Evolutionary conservation across 2,888 invertebrate genomes (phyloP).

Genomic region (Encarsia formosa): DNA sequence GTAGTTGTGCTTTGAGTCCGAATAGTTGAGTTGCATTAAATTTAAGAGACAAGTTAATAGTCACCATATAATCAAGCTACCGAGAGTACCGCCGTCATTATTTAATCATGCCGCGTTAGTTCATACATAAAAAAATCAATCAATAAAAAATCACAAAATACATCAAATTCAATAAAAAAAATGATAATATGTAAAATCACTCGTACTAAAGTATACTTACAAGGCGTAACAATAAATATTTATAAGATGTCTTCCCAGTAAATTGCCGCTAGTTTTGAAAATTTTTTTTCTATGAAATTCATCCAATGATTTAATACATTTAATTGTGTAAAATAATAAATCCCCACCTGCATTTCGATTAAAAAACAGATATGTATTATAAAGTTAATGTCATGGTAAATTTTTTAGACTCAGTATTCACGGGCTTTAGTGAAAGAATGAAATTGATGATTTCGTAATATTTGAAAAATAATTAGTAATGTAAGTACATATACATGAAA

Average conservation of each 20-base stretch:
- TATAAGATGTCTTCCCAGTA: conserved; percentile 19
- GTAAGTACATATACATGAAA: not conserved
- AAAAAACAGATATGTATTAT: too few species aligned
- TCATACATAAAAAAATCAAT: conserved; percentile 1
- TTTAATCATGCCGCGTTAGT: conserved; percentile 9
- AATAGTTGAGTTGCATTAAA: conserved; percentile 6
- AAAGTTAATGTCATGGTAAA: too few species aligned
- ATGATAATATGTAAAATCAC: conserved; percentile 2
- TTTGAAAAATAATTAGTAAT: not conserved
- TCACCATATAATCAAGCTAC: conserved; percentile 14
- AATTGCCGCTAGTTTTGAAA: conserved; percentile 13
- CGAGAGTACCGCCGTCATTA: conserved; percentile 6
- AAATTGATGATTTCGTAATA: not conserved
- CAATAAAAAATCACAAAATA: not conserved
- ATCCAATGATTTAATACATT: too few species aligned
- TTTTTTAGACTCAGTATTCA: too few species aligned
- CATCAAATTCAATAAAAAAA: not conserved
- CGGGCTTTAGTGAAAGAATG: too few species aligned
- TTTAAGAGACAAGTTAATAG: conserved; percentile 8
- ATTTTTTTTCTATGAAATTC: too few species aligned
- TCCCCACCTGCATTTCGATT: too few species aligned
- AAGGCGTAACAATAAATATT: conserved; percentile 5
- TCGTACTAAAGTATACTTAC: not conserved
- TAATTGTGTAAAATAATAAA: too few species aligned
- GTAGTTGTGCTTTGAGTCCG: conserved; percentile 11